A percentile compares a stretch with the other conserved stretches of the same genome.
Evolutionary conservation across 2,888 invertebrate species (phyloP).

Genomic region (Branchellion lobata): DNA sequence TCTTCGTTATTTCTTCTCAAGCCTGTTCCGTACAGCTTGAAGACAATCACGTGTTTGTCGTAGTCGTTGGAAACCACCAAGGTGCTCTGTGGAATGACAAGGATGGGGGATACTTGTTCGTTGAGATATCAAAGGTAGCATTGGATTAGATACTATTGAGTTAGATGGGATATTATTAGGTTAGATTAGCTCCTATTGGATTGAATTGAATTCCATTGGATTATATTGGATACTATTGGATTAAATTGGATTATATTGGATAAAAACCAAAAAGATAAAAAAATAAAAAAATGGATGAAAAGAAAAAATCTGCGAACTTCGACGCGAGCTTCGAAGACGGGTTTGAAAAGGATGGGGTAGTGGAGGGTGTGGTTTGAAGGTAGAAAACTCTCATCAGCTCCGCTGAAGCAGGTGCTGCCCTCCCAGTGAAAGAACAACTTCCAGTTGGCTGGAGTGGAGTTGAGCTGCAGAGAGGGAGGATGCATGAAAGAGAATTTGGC

Average conservation of each 20-base stretch:
- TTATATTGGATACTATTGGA: neutral
- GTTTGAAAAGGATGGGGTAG: conserved; percentile 19
- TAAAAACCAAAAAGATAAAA: neutral
- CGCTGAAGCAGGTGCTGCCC: conserved; percentile 3
- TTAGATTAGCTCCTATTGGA: no score
- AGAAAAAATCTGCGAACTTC: neutral
- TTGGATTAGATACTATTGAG: no score
- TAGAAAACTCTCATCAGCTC: neutral
- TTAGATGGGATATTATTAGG: no score
- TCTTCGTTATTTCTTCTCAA: neutral
- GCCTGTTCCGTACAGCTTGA: neutral
- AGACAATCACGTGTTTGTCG: neutral
- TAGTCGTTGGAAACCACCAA: neutral
- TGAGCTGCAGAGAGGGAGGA: neutral
- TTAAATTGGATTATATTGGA: neutral
- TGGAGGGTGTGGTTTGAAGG: conserved; percentile 1
- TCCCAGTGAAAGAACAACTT: neutral
- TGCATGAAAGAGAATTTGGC: no score
- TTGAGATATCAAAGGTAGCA: no score
- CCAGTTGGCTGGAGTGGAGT: neutral
- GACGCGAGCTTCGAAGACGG: neutral
- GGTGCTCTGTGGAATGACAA: neutral
- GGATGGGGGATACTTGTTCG: neutral
- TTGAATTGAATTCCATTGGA: no score
- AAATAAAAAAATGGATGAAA: neutral